These are phyloP conservation scores for Agrypnus murinus DNA, from an alignment of 2,888 invertebrate genomes.

Conservation along the genomic window DNA sequence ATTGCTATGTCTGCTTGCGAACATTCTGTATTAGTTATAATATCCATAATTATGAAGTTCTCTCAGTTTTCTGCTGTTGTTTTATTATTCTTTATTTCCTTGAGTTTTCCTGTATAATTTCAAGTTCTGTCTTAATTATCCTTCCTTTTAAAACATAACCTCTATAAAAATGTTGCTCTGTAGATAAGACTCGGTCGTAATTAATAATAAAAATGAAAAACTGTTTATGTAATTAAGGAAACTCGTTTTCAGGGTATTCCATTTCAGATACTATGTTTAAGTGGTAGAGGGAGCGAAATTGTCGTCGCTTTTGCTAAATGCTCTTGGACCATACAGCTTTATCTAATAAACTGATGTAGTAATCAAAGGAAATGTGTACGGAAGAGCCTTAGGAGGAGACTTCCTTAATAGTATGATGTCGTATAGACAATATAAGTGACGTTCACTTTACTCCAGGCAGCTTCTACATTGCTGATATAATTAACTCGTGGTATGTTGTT, in stretches of 20 bases:
- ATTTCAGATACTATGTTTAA: slow-evolving; percentile 27
- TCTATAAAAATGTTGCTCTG: slow-evolving; percentile 30
- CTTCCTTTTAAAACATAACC: slow-evolving; percentile 21
- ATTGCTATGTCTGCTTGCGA: not conserved
- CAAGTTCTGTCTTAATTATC: slow-evolving; percentile 17
- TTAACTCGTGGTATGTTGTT: slow-evolving; percentile 54
- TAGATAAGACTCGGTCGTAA: slow-evolving; percentile 33
- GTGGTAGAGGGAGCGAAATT: slow-evolving; percentile 34
- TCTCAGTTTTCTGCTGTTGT: not conserved
- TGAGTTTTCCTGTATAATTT: not conserved
- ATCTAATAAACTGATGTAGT: slow-evolving; percentile 59
- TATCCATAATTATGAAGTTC: not conserved
- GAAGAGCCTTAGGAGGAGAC: slow-evolving; percentile 51
- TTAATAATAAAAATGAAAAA: slow-evolving; percentile 42
- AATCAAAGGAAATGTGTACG: slow-evolving; percentile 58
- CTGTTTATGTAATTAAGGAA: slow-evolving; percentile 40
- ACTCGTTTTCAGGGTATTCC: not conserved
- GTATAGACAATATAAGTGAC: slow-evolving; percentile 56
- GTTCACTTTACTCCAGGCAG: slow-evolving; percentile 54
- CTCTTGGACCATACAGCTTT: slow-evolving; percentile 54
- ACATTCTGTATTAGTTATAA: slow-evolving; percentile 1
- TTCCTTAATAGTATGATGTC: slow-evolving; percentile 55
- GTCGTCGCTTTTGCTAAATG: slow-evolving; percentile 50
- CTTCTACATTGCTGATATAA: slow-evolving; percentile 52
- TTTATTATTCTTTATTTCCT: slow-evolving; percentile 14